Evolutionary conservation across 2,888 invertebrate genomes (phyloP), one percentile per base, ranked within the genome.

Genomic region (Epistrophella euchroma): DNA sequence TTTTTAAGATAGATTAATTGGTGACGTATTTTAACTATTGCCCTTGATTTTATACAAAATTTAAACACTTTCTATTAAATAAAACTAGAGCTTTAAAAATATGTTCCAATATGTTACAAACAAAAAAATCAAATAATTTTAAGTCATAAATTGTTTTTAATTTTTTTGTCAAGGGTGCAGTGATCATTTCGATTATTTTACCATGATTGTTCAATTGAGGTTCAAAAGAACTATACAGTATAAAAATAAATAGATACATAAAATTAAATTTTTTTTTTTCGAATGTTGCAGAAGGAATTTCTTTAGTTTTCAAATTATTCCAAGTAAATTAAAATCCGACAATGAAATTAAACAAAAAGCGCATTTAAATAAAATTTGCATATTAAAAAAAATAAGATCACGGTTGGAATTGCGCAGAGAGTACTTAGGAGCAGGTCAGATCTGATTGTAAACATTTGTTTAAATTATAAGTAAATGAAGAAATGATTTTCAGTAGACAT

Each of bases 91-190:
- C 28, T 71, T 40, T 28, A 52, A 62, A 78, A 80, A 80, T 66
- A 68, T 68, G 64, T 68, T 62, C 25, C 47, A 73, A 68, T 55
- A 68, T 55, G 43, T 58, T 50, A 66, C 50, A 78, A 70, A 58
- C 56, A 60, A 75, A 68, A 37, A 7, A 4, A 28, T 52, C 70
- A 17, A 22, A 17, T 43, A 40, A 35, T 35, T 15, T 37, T 56
- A 62, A 55, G 37, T 32, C 15, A 60, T 55, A 58, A 71, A 17
- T 73, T 74, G 43, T 66, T 64, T 68, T 68, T 35, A 43, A 50
- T 55, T 68, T 86, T n/a, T n/a, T n/a, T n/a, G n/a, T n/a, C n/a
- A 89, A 88, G 89, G 89, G 89, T 89, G 89, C 89, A 89, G 88
- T 88, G 88, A 89, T 90, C 90, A 88, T 88, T 71, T 89, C 90